Evolutionary conservation across 1,140 invertebrate genomes (phyloP).

Genomic region (Cydia pomonella): DNA sequence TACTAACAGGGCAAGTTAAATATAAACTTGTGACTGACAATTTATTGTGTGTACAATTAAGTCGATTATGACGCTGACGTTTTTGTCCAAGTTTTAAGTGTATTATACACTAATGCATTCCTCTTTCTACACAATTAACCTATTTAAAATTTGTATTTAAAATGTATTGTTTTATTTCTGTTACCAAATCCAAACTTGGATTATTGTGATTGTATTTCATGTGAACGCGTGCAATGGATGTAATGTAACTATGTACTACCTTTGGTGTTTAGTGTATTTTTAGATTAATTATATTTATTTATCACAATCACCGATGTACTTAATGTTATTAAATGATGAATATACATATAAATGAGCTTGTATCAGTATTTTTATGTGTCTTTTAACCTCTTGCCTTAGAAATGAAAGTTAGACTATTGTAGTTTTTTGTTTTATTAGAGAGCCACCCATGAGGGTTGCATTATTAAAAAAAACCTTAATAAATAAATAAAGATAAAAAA

Average conservation of each 20-base stretch:
- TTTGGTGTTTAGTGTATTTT: constrained; percentile 27
- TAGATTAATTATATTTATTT: constrained; percentile 54
- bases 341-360: constrained; percentile 63
- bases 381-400: too few species aligned
- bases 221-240: constrained; percentile 19
- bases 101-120: constrained; percentile 1
- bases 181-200: neutral
- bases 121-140: neutral
- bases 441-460: too few species aligned
- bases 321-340: constrained; percentile 54
- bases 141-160: neutral
- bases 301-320: constrained; percentile 56
- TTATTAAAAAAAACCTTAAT: too few species aligned
- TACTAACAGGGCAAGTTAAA: too few species aligned
- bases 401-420: too few species aligned
- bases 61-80: neutral
- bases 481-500: too few species aligned
- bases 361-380: constrained; percentile 36
- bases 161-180: neutral
- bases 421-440: too few species aligned
- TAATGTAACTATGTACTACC: neutral
- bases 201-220: neutral
- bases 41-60: too few species aligned
- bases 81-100: neutral
- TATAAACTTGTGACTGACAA: too few species aligned